These are phyloP conservation scores for Passer domesticus DNA, from an alignment of 2,113 vertebrate genomes.

Conservation along the genomic window DNA sequence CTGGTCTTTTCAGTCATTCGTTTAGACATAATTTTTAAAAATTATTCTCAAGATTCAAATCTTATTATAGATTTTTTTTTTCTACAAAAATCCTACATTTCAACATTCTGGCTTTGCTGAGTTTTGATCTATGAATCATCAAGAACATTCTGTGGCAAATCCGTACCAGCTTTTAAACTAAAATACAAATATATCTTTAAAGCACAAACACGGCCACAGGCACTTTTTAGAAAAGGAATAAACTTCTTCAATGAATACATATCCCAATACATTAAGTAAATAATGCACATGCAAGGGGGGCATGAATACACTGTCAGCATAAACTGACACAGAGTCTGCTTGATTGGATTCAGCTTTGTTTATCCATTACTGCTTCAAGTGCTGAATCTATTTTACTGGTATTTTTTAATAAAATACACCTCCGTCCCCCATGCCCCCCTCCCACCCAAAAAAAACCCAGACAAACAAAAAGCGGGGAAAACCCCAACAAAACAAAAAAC, in stretches of 20 bases:
- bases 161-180: background rate
- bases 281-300: rapidly evolving
- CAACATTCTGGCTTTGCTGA: background rate
- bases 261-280: background rate
- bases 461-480: background rate
- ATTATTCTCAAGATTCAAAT: background rate
- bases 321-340: background rate
- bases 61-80: background rate
- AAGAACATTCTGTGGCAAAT: background rate
- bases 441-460: background rate
- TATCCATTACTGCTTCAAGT: background rate
- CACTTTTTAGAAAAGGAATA: background rate
- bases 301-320: background rate
- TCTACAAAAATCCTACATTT: background rate
- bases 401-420: background rate
- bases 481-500: rapidly evolving
- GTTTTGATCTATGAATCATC: background rate
- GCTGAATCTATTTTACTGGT: background rate
- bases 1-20: background rate
- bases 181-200: background rate
- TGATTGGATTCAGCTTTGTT: background rate
- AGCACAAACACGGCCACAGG: background rate
- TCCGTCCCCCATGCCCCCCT: rapidly evolving
- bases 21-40: background rate
- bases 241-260: rapidly evolving